phyloP scores from a whole-genome alignment of 2,113 vertebrate genomes.

The Hepsetus odoe region DNA sequence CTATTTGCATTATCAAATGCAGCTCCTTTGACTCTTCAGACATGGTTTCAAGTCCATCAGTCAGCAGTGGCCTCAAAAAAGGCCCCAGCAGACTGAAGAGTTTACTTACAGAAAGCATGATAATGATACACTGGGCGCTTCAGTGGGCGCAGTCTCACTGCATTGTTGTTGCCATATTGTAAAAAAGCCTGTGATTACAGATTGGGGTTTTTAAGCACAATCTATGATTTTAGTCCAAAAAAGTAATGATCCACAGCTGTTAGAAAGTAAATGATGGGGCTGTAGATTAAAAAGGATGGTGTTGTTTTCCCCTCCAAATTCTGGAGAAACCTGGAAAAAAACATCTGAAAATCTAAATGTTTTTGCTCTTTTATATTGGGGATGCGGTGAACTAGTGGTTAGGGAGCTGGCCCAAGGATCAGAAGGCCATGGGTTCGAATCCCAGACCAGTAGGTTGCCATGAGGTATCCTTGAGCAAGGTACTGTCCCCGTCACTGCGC shows the following conservation, averaged over 20 bases:
- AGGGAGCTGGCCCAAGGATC: too few species aligned
- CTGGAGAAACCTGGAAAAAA: not conserved
- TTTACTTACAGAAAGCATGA: not conserved
- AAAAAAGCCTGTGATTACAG: slow-evolving; percentile 31
- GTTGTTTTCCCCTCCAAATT: not conserved
- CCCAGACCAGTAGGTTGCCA: too few species aligned
- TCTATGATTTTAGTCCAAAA: slow-evolving; percentile 22
- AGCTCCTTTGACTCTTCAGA: slow-evolving; percentile 7
- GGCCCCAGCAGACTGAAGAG: not conserved
- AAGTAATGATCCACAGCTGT: not conserved
- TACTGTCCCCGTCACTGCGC: too few species aligned
- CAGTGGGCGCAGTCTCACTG: slow-evolving; percentile 11
- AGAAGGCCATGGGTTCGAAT: too few species aligned
- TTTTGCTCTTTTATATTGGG: too few species aligned
- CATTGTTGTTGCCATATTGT: slow-evolving; percentile 12
- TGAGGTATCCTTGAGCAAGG: too few species aligned
- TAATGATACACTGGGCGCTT: not conserved
- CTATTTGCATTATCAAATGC: not conserved
- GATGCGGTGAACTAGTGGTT: too few species aligned
- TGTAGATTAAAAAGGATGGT: slow-evolving; percentile 12
- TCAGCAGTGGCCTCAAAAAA: not conserved
- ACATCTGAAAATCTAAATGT: not conserved
- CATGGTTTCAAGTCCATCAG: not conserved
- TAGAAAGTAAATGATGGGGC: slow-evolving; percentile 19
- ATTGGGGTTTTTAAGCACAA: not conserved